phyloP scores from a whole-genome alignment of 2,888 invertebrate species.

The Cheilosia vernalis region DNA sequence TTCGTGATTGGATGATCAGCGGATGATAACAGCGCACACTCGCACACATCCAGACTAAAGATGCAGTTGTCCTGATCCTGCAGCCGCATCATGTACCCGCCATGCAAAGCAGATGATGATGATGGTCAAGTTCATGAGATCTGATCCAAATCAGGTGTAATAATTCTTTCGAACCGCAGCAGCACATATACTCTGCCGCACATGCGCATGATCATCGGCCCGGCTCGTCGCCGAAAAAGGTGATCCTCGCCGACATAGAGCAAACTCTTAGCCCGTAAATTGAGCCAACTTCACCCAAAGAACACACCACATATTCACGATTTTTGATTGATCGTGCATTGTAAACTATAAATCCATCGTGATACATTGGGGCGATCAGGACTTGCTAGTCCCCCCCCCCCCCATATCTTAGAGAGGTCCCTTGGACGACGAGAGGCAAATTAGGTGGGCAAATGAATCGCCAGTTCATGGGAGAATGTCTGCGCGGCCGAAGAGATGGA shows the following conservation, averaged over 20 bases:
- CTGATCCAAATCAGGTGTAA: conserved; percentile 84
- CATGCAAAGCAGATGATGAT: conserved; percentile 60
- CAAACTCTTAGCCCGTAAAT: conserved; percentile 44
- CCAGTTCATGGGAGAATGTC: conserved; percentile 70
- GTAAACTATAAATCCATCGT: conserved; percentile 84
- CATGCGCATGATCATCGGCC: conserved; percentile 72
- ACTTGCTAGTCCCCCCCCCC: conserved; percentile 4
- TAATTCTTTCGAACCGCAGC: conserved; percentile 82
- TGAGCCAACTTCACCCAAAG: conserved; percentile 70
- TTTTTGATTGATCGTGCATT: conserved; percentile 84
- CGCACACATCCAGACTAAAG: conserved; percentile 42
- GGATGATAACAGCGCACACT: conserved; percentile 63
- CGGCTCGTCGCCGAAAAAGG: conserved; percentile 16
- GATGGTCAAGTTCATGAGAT: conserved; percentile 82
- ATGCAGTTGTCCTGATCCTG: conserved; percentile 31
- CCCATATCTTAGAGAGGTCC: conserved; percentile 1
- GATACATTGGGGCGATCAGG: conserved; percentile 84
- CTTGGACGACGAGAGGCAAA: conserved; percentile 52
- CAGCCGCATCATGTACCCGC: conserved; percentile 34
- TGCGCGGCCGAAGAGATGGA: conserved; percentile 42
- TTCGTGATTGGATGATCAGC: conserved; percentile 84
- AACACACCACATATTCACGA: conserved; percentile 79
- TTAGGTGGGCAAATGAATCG: conserved; percentile 64
- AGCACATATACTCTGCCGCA: conserved; percentile 44
- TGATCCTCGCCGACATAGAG: conserved; percentile 13